Evolutionary conservation across 2,888 invertebrate genomes (phyloP).

Genomic region (Eristalis intricaria): DNA sequence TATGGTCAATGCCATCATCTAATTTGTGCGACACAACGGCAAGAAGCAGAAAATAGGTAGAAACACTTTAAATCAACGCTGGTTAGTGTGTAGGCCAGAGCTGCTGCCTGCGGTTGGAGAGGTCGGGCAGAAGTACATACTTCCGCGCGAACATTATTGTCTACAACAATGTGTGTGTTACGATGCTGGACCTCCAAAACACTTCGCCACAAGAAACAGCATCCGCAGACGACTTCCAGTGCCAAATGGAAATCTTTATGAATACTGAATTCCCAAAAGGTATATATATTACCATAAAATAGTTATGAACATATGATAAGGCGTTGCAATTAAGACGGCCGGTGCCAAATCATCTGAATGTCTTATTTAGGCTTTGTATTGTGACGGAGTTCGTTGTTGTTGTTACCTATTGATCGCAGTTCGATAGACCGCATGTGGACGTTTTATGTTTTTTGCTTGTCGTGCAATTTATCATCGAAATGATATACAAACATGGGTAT

Average conservation of each 20-base stretch:
- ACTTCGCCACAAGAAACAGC: neutral
- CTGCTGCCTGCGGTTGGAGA: neutral
- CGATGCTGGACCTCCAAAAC: neutral
- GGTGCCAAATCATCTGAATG: neutral
- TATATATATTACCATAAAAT: constrained; percentile 23
- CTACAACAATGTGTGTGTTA: constrained; percentile 2
- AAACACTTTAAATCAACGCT: constrained; percentile 17
- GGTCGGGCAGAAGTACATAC: constrained; percentile 1
- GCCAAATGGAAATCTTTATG: constrained; percentile 33
- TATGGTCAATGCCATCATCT: constrained; percentile 61
- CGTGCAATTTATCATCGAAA: constrained; percentile 22
- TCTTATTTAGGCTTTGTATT: constrained; percentile 19
- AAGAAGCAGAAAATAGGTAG: constrained; percentile 15
- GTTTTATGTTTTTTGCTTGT: constrained; percentile 5
- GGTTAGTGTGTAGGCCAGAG: constrained; percentile 1
- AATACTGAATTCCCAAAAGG: constrained; percentile 18
- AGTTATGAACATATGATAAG: constrained; percentile 18
- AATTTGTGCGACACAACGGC: constrained; percentile 28
- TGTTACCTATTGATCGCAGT: neutral
- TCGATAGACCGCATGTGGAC: neutral
- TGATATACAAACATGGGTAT: constrained; percentile 6
- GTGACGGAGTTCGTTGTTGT: neutral
- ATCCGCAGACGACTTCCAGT: constrained; percentile 13
- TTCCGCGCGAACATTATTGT: constrained; percentile 21
- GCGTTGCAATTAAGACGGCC: constrained; percentile 19